Evolutionary conservation across 1,140 invertebrate genomes (phyloP).

Genomic region (Drosophila bocqueti): DNA sequence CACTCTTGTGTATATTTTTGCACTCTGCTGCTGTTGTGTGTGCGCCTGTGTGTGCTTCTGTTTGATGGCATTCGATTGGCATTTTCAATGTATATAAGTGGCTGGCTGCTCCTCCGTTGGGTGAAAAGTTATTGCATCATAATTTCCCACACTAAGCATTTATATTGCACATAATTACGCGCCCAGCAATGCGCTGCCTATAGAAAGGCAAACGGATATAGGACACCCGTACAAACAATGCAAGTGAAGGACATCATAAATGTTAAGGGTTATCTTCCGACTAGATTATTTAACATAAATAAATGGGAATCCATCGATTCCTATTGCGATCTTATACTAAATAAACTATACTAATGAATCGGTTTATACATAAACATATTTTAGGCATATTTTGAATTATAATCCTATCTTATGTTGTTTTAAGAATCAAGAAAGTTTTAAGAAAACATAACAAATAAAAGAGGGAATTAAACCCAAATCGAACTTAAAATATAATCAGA

Average conservation of each 20-base stretch:
- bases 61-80: constrained; percentile 43
- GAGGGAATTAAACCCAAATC: neutral
- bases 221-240: constrained; percentile 37
- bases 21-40: neutral
- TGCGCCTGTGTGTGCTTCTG: constrained; percentile 11
- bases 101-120: constrained; percentile 4
- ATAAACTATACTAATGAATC: neutral
- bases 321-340: too few relatives aligned
- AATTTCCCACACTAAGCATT: constrained; percentile 65
- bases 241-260: constrained; percentile 34
- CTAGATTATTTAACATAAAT: neutral
- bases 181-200: constrained; percentile 27
- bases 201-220: constrained; percentile 44
- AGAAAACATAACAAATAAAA: neutral
- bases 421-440: neutral
- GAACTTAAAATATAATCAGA: neutral
- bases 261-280: neutral
- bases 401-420: neutral
- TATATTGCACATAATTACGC: constrained; percentile 66
- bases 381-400: neutral
- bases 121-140: constrained; percentile 70
- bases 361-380: neutral
- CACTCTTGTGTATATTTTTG: constrained; percentile 10
- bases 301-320: neutral
- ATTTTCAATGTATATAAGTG: constrained; percentile 66